Conservation (phyloP, 2,888 invertebrate species). For the Brachylomia viminalis region DNA sequence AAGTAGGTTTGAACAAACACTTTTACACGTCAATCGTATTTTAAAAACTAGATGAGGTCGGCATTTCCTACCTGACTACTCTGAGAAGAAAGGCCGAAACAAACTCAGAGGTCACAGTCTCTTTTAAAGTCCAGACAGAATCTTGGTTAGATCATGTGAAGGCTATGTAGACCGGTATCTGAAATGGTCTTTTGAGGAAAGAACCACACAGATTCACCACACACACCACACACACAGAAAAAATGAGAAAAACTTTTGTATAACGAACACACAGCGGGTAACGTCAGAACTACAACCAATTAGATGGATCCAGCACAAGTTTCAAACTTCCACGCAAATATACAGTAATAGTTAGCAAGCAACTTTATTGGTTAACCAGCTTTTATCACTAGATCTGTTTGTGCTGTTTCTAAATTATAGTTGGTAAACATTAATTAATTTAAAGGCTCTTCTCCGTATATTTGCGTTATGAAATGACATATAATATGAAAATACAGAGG, state of each 20-base stretch:
- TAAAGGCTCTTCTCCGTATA: constrained; percentile 13
- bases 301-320: constrained; percentile 61
- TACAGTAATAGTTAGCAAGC: constrained; percentile 45
- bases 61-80: too few species aligned
- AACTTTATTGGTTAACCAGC: constrained; percentile 57
- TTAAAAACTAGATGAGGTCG: too few species aligned
- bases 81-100: too few species aligned
- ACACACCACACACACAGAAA: too few species aligned
- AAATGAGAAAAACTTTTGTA: constrained; percentile 59
- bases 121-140: too few species aligned
- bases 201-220: too few species aligned
- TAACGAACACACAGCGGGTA: constrained; percentile 64
- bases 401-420: constrained; percentile 33
- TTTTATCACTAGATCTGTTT: constrained; percentile 48
- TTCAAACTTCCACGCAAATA: constrained; percentile 54
- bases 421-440: constrained; percentile 18
- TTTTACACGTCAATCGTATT: too few species aligned
- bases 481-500: neutral
- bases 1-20: too few species aligned
- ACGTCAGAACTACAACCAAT: constrained; percentile 71
- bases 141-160: too few species aligned
- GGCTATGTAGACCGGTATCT: too few species aligned
- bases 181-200: too few species aligned
- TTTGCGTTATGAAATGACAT: constrained; percentile 4
- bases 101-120: too few species aligned